phyloP scores from a whole-genome alignment of 2,797 vertebrate genomes.

The Danionella dracula region DNA sequence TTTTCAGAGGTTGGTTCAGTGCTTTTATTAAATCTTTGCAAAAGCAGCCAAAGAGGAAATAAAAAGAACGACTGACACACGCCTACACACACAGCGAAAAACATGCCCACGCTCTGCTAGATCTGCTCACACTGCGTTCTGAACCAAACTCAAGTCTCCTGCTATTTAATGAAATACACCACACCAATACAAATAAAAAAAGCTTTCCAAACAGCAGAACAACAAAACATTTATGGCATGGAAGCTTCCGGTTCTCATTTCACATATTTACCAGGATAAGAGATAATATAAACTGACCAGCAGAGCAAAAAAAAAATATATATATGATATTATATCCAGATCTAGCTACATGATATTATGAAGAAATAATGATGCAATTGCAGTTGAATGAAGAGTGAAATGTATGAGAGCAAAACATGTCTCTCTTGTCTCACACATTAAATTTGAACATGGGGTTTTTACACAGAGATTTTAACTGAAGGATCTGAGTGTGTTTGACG shows the following conservation, averaged over 20 bases:
- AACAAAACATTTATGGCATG: not conserved
- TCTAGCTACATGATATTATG: not conserved
- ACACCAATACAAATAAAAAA: not conserved
- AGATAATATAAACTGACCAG: not conserved
- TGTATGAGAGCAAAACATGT: not conserved
- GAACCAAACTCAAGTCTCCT: not conserved
- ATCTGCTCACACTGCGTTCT: not conserved
- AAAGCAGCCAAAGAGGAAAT: slow-evolving; percentile 9
- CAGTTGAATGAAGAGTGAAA: not conserved
- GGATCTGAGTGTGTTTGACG: not conserved
- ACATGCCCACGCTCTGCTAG: slow-evolving; percentile 15
- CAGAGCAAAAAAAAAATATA: not conserved
- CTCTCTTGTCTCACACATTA: not conserved
- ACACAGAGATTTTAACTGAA: not conserved
- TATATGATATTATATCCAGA: not conserved
- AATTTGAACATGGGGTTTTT: not conserved
- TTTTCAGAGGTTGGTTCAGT: no score
- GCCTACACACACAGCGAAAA: not conserved
- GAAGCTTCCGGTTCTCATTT: not conserved
- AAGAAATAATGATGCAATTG: not conserved
- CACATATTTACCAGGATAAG: slow-evolving; percentile 2
- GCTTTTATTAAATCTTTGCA: not conserved
- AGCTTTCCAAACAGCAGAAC: not conserved
- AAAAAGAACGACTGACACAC: slow-evolving; percentile 20
- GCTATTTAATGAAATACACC: slow-evolving; percentile 21